Evolutionary conservation across 2,888 invertebrate species (phyloP), one percentile per base, ranked within the genome.

Genomic region (Lutraria lutraria): DNA sequence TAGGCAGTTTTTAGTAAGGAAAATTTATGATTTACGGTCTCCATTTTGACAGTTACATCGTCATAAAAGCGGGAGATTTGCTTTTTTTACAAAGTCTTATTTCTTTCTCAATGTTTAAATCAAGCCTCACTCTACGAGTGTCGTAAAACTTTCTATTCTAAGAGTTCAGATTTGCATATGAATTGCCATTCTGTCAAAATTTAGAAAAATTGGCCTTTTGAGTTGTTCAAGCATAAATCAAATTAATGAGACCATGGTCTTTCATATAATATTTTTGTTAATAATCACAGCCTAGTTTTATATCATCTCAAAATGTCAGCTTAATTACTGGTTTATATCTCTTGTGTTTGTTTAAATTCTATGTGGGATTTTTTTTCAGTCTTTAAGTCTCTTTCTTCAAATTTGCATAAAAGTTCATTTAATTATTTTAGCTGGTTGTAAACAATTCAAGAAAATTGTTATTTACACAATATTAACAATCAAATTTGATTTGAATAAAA

Each of bases 181-280:
- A 63, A 83, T 63, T 63, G 60, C 21, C 63, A 21, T 63, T 29
- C 54, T 54, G 81, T 81, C 81, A 81, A 31, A 81, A 54, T 82
- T 52, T n/a, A 8, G 43, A 83, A 83, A 63, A 34, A 43, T 43
- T 16, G 82, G 56, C 83, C 43, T 4, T 21, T n/a, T 25, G 31
- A 63, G 68, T 13, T 25, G 21, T 83, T 72, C 13, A 16, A n/a
- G 52, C 25, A 72, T 81, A 72, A 83, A 83, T 52, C 25, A 25
- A 68, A 68, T 83, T 83, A 83, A 83, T 83, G 72, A 83, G 72
- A 43, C 53, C 34, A 12, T 3, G 56, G 60, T 60, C 83, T 34
- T 63, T 25, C 63, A 12, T 83, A 34, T 15, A 21, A 15, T 34
- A 21, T 34, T 63, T 34, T 60, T 83, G 63, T 83, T 83, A 83